Evolutionary conservation across 2,113 vertebrate genomes (phyloP).

Genomic region (Oryzias melastigma): DNA sequence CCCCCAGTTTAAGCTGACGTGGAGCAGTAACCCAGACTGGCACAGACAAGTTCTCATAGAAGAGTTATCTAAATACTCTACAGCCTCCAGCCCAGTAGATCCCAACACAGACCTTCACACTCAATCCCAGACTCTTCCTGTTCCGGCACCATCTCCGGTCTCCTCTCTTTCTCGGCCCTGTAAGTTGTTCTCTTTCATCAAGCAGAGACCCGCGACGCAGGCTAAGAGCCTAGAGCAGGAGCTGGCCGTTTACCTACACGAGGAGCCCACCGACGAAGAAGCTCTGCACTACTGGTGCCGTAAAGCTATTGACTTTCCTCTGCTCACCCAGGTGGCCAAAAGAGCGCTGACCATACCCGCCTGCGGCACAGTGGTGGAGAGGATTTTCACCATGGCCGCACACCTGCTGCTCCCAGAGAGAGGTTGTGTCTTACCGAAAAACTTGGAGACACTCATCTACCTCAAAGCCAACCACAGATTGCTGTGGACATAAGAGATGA

Average conservation of each 20-base stretch:
- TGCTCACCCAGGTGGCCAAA: constrained; percentile 79
- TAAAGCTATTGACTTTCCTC: constrained; percentile 79
- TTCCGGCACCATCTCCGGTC: constrained; percentile 52
- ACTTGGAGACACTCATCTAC: constrained; percentile 79
- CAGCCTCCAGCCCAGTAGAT: constrained; percentile 50
- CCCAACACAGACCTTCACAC: constrained; percentile 62
- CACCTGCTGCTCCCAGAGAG: constrained; percentile 58
- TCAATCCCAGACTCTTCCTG: constrained; percentile 61
- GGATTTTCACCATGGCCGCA: constrained; percentile 71
- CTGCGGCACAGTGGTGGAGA: constrained; percentile 71
- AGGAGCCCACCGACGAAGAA: constrained; percentile 80
- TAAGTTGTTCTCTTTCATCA: constrained; percentile 82
- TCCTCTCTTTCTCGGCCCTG: constrained; percentile 74
- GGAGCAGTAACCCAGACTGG: constrained; percentile 81
- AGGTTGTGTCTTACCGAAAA: constrained; percentile 72
- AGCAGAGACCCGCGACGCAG: constrained; percentile 76
- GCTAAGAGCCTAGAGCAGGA: constrained; percentile 81
- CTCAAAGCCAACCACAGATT: constrained; percentile 79
- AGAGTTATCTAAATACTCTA: constrained; percentile 75
- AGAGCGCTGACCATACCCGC: constrained; percentile 78
- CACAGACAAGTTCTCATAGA: constrained; percentile 77
- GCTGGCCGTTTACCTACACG: constrained; percentile 74
- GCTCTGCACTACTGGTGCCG: constrained; percentile 80
- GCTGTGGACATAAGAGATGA: constrained; percentile 69
- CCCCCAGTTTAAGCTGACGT: constrained; percentile 83